Conservation (phyloP, 1,140 invertebrate genomes). For the Ruditapes philippinarum region DNA sequence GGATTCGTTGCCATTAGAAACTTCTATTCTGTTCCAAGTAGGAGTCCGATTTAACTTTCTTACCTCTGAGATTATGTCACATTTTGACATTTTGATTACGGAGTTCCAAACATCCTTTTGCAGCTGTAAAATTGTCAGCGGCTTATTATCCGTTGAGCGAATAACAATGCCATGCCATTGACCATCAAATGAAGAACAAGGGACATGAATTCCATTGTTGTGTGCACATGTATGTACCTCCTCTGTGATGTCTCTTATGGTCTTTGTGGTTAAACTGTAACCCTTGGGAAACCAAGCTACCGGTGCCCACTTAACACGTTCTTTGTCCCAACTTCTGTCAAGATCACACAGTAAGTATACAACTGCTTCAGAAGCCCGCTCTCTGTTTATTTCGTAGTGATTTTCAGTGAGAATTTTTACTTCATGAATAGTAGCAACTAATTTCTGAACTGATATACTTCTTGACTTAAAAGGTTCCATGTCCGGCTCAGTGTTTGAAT, state of each 20-base stretch:
- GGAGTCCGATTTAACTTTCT: not conserved
- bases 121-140: conserved; percentile 53
- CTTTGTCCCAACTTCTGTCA: conserved; percentile 6
- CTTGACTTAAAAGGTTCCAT: not conserved
- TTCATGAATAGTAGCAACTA: not conserved
- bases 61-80: not conserved
- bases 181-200: conserved; percentile 63
- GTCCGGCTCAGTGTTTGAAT: not conserved
- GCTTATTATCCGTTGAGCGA: not conserved
- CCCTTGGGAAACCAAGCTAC: conserved; percentile 46
- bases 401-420: not conserved
- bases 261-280: conserved; percentile 19
- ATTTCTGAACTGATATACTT: not conserved
- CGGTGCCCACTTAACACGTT: not conserved
- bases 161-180: conserved; percentile 58
- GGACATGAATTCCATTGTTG: conserved; percentile 44
- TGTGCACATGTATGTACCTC: conserved; percentile 16
- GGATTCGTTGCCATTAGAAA: not conserved
- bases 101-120: conserved; percentile 61
- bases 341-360: conserved; percentile 53
- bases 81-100: not conserved
- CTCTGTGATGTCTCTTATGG: conserved; percentile 25
- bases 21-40: not conserved
- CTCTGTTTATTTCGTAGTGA: conserved; percentile 30
- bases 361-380: conserved; percentile 55